Conservation (phyloP, 2,797 vertebrate species). For the Muraenolepis orangiensis region DNA sequence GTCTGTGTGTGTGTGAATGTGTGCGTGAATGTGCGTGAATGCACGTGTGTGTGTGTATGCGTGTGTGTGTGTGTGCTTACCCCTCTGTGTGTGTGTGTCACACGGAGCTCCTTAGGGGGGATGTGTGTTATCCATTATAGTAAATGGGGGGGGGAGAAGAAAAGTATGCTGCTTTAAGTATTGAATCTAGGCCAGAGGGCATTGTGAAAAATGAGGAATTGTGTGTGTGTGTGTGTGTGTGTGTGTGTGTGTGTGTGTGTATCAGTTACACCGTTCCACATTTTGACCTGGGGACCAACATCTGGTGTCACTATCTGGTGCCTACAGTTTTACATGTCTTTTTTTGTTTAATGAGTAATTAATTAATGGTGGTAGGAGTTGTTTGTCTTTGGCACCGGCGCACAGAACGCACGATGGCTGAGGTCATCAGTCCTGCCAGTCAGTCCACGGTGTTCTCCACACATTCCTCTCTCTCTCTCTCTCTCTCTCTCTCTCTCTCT, state of each 20-base stretch:
- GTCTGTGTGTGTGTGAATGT: constrained; percentile 32
- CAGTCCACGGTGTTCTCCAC: constrained; percentile 2
- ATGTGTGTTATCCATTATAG: constrained; percentile 60
- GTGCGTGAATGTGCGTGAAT: constrained; percentile 23
- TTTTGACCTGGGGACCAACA: too few species aligned
- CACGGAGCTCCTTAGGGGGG: constrained; percentile 18
- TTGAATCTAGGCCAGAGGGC: constrained; percentile 40
- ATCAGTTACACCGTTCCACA: constrained; percentile 23
- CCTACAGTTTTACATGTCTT: too few species aligned
- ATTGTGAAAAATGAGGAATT: constrained; percentile 20
- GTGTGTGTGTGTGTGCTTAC: constrained; percentile 23
- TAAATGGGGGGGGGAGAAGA: constrained; percentile 17
- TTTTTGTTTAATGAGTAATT: background rate
- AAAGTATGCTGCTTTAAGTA: constrained; percentile 28
- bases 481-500: too few species aligned
- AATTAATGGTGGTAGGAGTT: background rate
- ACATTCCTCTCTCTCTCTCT: background rate
- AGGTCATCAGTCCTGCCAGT: constrained; percentile 12
- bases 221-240: constrained; percentile 25
- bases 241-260: constrained; percentile 23
- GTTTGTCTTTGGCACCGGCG: constrained; percentile 1
- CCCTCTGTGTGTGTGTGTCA: constrained; percentile 29
- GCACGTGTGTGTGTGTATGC: constrained; percentile 24
- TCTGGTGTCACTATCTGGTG: too few species aligned
- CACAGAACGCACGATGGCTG: constrained; percentile 8